Evolutionary conservation across 2,888 invertebrate species (phyloP), one percentile per base, ranked within the genome.

Genomic region (Carcina quercana): DNA sequence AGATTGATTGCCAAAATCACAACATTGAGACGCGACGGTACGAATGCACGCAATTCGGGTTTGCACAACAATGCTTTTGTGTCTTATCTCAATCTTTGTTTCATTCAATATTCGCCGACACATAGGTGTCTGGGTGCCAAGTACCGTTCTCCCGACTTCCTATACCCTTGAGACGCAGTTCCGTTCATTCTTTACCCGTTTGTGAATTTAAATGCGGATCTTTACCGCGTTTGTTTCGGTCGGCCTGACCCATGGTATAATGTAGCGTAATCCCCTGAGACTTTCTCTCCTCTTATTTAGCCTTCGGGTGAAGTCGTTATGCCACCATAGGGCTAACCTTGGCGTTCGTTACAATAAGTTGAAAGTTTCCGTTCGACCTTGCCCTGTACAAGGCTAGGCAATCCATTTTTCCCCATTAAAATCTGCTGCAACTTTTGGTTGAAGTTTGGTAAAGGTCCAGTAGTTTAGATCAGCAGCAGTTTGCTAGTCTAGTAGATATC

Each of bases 311-410:
- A 14, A 8, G 12, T 13, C 7, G 40, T 37, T 25, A 30, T 38
- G 42, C 45, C 40, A 40, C 45, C 40, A 41, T 45, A 56, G 58
- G 57, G 53, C 40, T 50, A 50, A 51, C 51, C 54, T 54, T 61
- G 65, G 15, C 15, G 5, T 11, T 10, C 11, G 13, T 4, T 24
- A 15, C 7, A 26, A 5, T 7, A 17, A 4, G 13, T 30, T 30
- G 30, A 69, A 69, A 65, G 66, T 67, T 63, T 64, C 63, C 61
- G 59, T 37, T 31, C 54, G 59, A 54, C 74, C 75, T 74, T 75
- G 71, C 51, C 64, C 59, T 56, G 37, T 12, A 22, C 57, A 61
- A 68, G 68, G 66, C 47, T 50, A 37, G 32, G 38, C 13, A 10
- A 33, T 32, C 30, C 42, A 39, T 37, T 32, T 35, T 40, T 57